phyloP scores from a whole-genome alignment of 2,888 invertebrate species.

The Dinocampus coccinellae region DNA sequence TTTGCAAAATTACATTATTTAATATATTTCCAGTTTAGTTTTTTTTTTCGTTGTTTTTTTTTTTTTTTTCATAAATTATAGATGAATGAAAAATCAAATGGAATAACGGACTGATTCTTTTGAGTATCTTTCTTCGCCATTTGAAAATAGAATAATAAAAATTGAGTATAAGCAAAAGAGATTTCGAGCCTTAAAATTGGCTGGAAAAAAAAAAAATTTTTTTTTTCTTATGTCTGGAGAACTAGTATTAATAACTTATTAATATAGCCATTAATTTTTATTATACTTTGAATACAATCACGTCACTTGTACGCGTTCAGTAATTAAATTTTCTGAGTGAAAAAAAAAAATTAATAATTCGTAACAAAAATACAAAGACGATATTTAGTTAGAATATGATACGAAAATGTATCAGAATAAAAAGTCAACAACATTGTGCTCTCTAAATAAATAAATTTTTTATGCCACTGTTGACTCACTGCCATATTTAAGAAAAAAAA shows the following conservation, averaged over 20 bases:
- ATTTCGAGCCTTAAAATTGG: background rate
- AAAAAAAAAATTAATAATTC: background rate
- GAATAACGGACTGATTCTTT: background rate
- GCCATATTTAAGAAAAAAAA: conserved; percentile 37
- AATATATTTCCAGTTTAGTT: background rate
- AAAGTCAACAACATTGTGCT: conserved; percentile 23
- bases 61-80: background rate
- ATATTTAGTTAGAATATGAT: conserved; percentile 5
- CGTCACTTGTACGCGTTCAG: background rate
- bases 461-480: conserved; percentile 34
- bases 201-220: background rate
- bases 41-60: background rate
- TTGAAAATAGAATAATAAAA: background rate
- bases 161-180: background rate
- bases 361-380: background rate
- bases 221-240: background rate
- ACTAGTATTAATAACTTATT: conserved; percentile 39
- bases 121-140: background rate
- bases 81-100: background rate
- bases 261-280: conserved; percentile 29
- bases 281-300: background rate
- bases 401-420: background rate
- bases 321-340: background rate
- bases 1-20: background rate
- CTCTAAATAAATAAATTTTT: conserved; percentile 31